phyloP scores from a whole-genome alignment of 2,888 invertebrate species.

The Fissipunctia ypsillon region DNA sequence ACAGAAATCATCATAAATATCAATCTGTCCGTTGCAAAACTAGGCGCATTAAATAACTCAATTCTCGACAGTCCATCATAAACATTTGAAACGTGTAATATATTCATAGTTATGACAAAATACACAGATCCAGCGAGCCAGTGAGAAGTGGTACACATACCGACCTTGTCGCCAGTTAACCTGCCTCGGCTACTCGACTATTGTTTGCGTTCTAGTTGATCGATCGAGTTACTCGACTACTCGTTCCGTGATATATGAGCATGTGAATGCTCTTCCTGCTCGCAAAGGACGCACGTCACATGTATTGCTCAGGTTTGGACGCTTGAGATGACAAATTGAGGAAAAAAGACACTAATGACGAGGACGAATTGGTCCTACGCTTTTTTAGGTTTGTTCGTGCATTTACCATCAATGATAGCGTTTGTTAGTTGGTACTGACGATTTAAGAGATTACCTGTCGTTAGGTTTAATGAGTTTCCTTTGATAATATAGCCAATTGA shows the following conservation, averaged over 20 bases:
- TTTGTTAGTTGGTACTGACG: not conserved
- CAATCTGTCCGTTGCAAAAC: slow-evolving; percentile 21
- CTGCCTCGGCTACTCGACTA: slow-evolving; percentile 41
- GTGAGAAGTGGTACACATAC: slow-evolving; percentile 66
- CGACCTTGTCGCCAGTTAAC: slow-evolving; percentile 68
- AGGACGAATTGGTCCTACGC: not conserved
- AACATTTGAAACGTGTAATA: slow-evolving; percentile 38
- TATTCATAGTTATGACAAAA: slow-evolving; percentile 54
- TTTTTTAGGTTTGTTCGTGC: slow-evolving; percentile 17
- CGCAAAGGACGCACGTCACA: slow-evolving; percentile 49
- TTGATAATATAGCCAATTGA: not conserved
- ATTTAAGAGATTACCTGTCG: not conserved
- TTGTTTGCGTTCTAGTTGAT: slow-evolving; percentile 66
- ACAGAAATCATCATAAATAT: slow-evolving; percentile 25
- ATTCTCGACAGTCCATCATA: slow-evolving; percentile 36
- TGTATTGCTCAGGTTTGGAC: slow-evolving; percentile 26
- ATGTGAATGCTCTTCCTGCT: slow-evolving; percentile 61
- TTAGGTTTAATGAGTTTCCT: not conserved
- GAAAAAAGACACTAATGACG: slow-evolving; percentile 38
- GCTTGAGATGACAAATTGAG: slow-evolving; percentile 45
- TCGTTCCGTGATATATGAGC: slow-evolving; percentile 53
- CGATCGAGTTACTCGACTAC: slow-evolving; percentile 63
- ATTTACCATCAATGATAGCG: slow-evolving; percentile 12
- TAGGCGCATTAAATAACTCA: slow-evolving; percentile 29
- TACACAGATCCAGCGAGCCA: slow-evolving; percentile 39